Evolutionary conservation across 35 echinoderm and acorn worm genomes (phyloP), one percentile per base, ranked within the genome.

Genomic region (Antedon bifida): DNA sequence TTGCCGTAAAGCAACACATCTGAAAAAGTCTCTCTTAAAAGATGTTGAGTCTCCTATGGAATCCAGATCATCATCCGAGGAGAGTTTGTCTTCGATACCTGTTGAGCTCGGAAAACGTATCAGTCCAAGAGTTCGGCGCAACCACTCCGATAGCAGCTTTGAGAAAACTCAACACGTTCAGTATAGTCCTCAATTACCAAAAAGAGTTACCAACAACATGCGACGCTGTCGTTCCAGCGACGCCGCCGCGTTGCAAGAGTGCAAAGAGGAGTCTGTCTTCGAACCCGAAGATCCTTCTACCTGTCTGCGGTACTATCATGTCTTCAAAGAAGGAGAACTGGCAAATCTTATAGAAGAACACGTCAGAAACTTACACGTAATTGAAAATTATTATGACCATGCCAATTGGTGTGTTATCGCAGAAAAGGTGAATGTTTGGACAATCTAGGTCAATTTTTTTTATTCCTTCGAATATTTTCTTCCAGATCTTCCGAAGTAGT

Each of bases 401-500:
- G 95, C 95, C 23, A 99, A 99, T 39, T 99, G 95, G 95, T 99
- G 95, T 84, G 95, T 99, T 16, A 88, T 99, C 29, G 95, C 95
- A 31, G 95, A 99, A 74, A 99, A 99, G 46, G 95, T 99, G 23
- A 77, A 99, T 34, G 91, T 92, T 7, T 99, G 95, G 95, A 88
- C 81, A n/a, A 92, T 97, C 76, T 96, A 26, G 23, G 26, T 64
- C 19, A 42, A n/a, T n/a, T n/a, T n/a, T n/a, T n/a, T n/a, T n/a
- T n/a, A n/a, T n/a, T n/a, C n/a, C n/a, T n/a, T n/a, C n/a, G n/a
- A n/a, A n/a, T n/a, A n/a, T n/a, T n/a, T n/a, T n/a, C n/a, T n/a
- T n/a, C n/a, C n/a, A n/a, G n/a, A n/a, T n/a, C n/a, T n/a, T n/a
- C n/a, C n/a, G n/a, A n/a, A n/a, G n/a, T n/a, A n/a, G n/a, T n/a